phyloP scores from a whole-genome alignment of 2,797 vertebrate species.

The Artibeus jamaicensis region DNA sequence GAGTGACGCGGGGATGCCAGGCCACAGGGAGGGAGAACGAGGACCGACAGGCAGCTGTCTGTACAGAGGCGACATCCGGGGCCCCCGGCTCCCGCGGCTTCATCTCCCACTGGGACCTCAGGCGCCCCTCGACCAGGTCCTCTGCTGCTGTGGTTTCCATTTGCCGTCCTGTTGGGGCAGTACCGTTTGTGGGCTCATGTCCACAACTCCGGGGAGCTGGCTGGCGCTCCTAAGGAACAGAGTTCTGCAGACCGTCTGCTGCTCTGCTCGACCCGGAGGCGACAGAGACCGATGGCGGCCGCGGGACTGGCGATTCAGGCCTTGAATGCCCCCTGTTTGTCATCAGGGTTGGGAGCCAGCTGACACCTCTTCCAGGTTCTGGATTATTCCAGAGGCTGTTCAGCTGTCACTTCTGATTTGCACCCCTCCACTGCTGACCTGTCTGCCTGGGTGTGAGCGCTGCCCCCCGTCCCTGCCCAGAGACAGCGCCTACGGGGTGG shows the following conservation, averaged over 20 bases:
- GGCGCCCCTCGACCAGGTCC: conserved; percentile 42
- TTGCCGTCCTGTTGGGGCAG: conserved; percentile 51
- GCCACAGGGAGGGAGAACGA: background rate
- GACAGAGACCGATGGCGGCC: conserved; percentile 64
- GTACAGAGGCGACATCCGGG: conserved; percentile 40
- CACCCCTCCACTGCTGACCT: background rate
- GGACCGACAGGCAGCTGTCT: conserved; percentile 44
- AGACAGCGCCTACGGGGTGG: no score
- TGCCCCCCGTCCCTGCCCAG: no score
- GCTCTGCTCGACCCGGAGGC: conserved; percentile 63
- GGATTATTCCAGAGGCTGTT: background rate
- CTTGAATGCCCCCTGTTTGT: no score
- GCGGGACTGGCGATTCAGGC: conserved; percentile 27
- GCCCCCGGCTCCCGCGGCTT: conserved; percentile 52
- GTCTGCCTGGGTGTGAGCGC: no score
- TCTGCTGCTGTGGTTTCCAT: conserved; percentile 45
- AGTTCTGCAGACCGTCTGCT: conserved; percentile 70
- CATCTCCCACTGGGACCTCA: conserved; percentile 44
- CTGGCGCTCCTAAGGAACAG: conserved; percentile 54
- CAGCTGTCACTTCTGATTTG: background rate
- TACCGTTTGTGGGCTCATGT: background rate
- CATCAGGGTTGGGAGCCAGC: conserved; percentile 41
- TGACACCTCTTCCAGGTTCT: background rate
- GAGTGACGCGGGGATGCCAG: conserved; percentile 63
- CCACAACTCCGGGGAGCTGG: conserved; percentile 68